These are phyloP conservation scores for Neopipo cinnamomea DNA, from an alignment of 2,113 vertebrate species.

Conservation along the genomic window DNA sequence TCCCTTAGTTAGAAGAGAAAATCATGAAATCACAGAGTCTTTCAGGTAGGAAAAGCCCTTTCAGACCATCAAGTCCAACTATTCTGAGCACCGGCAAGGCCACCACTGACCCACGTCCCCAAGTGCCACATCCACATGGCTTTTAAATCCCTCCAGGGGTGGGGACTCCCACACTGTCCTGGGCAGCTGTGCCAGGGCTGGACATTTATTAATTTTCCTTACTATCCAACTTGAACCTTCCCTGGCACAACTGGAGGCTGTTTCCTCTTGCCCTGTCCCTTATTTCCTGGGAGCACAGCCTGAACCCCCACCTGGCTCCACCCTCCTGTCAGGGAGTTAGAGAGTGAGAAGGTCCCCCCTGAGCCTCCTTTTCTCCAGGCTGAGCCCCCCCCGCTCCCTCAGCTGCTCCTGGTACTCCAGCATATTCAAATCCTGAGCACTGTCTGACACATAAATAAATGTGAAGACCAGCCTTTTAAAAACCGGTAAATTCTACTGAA, in stretches of 20 bases:
- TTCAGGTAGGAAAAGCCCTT: background rate
- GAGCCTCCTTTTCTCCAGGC: background rate
- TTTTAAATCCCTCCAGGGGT: rapidly evolving
- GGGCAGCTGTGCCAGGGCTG: background rate
- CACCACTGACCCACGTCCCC: background rate
- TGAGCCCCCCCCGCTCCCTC: background rate
- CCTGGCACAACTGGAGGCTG: rapidly evolving
- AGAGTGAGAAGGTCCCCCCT: no score
- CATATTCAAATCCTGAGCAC: no score
- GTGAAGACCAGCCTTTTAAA: background rate
- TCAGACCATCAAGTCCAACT: rapidly evolving
- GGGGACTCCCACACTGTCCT: background rate
- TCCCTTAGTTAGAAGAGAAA: background rate
- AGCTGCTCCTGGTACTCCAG: background rate
- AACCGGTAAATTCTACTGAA: background rate
- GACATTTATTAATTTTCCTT: background rate
- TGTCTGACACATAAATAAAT: background rate
- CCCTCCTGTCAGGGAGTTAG: background rate
- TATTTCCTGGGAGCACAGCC: background rate
- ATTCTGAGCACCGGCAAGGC: background rate
- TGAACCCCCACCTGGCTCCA: no score
- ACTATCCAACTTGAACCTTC: rapidly evolving
- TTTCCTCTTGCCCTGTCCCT: background rate
- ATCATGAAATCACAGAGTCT: rapidly evolving
- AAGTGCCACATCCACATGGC: rapidly evolving